phyloP scores from a whole-genome alignment of 2,113 vertebrate genomes.

The Petrocephalus zakoni region DNA sequence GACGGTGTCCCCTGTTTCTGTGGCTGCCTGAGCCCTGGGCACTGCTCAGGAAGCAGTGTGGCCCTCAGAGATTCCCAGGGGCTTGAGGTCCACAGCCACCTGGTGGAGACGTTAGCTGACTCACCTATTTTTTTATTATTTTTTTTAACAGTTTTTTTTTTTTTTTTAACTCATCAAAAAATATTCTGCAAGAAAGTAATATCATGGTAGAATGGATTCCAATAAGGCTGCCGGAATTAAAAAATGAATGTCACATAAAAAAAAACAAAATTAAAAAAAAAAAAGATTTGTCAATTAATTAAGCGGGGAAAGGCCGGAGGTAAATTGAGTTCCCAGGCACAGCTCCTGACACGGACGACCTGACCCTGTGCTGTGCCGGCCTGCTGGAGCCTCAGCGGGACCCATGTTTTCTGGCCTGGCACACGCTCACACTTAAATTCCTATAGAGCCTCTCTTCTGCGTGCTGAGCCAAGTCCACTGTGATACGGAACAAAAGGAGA shows the following conservation, averaged over 20 bases:
- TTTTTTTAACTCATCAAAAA: not conserved
- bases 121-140: not conserved
- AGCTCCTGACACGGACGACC: not conserved
- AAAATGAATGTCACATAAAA: not conserved
- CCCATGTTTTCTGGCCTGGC: not conserved
- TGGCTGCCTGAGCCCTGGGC: not conserved
- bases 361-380: not conserved
- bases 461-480: slow-evolving; percentile 17
- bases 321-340: not conserved
- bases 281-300: slow-evolving; percentile 13
- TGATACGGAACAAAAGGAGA: slow-evolving; percentile 62
- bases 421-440: slow-evolving; percentile 55
- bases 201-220: not conserved
- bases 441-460: slow-evolving; percentile 44
- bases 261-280: not conserved
- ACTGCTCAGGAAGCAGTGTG: not conserved
- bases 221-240: not conserved
- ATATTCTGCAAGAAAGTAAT: slow-evolving; percentile 1
- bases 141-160: not conserved
- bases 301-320: not conserved
- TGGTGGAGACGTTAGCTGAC: not conserved
- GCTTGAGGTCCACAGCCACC: not conserved
- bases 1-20: not conserved
- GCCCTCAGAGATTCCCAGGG: not conserved
- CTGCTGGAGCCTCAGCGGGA: not conserved